A percentile compares a stretch with the other conserved stretches of the same genome.
phyloP scores from a whole-genome alignment of 2,113 vertebrate species.

The Oryzias melastigma region DNA sequence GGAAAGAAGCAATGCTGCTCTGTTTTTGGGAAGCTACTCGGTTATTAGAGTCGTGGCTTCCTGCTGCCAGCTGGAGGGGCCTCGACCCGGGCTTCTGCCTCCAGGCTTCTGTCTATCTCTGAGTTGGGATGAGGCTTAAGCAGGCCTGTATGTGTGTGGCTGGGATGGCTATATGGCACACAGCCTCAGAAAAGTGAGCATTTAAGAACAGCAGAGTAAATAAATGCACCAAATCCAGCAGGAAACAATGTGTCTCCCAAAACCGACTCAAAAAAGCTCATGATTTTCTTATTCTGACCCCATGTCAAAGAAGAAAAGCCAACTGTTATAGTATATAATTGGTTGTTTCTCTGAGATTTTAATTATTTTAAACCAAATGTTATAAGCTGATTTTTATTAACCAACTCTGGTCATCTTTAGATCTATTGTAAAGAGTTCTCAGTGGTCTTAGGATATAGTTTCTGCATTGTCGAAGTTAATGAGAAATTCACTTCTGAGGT shows the following conservation, averaged over 20 bases:
- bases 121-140: constrained; percentile 38
- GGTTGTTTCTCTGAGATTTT: no score
- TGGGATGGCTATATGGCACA: constrained; percentile 19
- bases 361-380: no score
- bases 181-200: constrained; percentile 4
- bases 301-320: no score
- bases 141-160: constrained; percentile 31
- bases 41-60: constrained; percentile 72
- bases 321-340: no score
- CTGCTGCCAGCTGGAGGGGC: constrained; percentile 68
- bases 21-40: constrained; percentile 72
- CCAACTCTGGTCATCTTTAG: no score
- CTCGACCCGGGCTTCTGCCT: constrained; percentile 62
- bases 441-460: no score
- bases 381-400: no score
- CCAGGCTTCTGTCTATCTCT: constrained; percentile 33
- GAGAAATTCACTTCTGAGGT: no score
- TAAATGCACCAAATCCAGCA: constrained; percentile 3
- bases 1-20: constrained; percentile 53
- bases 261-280: constrained; percentile 10
- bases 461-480: no score
- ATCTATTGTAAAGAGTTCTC: no score
- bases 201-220: constrained; percentile 14
- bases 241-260: not conserved
- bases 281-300: no score